Percentiles rank a stretch among this genome's conserved stretches.
Evolutionary conservation across 1,140 invertebrate species (phyloP).

Genomic region (Drosophila teissieri): DNA sequence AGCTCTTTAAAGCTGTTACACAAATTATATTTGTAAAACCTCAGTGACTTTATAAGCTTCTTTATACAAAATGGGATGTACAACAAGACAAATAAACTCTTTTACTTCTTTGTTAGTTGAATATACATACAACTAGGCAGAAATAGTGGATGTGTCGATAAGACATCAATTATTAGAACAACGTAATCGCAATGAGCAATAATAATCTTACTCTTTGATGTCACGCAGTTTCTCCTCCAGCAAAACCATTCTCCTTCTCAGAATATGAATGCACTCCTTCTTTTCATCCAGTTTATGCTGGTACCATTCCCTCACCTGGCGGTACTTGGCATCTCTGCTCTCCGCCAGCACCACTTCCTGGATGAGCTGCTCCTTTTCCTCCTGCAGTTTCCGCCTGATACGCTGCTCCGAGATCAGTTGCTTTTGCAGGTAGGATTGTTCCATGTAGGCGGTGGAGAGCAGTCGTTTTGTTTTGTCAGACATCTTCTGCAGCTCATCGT

Average conservation of each 20-base stretch:
- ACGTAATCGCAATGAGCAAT: not conserved
- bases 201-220: constrained; percentile 1
- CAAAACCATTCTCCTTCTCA: not conserved
- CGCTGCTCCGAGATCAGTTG: constrained; percentile 45
- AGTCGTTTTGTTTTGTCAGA: constrained; percentile 36
- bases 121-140: too few relatives aligned
- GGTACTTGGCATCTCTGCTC: constrained; percentile 1
- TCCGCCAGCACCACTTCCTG: constrained; percentile 26
- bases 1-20: too few relatives aligned
- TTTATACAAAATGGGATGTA: too few relatives aligned
- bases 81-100: too few relatives aligned
- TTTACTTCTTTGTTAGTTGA: too few relatives aligned
- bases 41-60: too few relatives aligned
- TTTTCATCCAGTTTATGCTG: constrained; percentile 23
- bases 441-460: constrained; percentile 41
- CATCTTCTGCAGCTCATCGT: constrained; percentile 24
- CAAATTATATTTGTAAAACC: too few relatives aligned
- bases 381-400: constrained; percentile 6
- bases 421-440: constrained; percentile 35
- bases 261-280: constrained; percentile 1
- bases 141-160: too few relatives aligned
- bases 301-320: constrained; percentile 1
- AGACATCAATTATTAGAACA: too few relatives aligned
- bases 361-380: constrained; percentile 35
- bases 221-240: constrained; percentile 9